These are phyloP conservation scores for Idaea dimidiata DNA, from an alignment of 2,888 invertebrate species.

Conservation along the genomic window DNA sequence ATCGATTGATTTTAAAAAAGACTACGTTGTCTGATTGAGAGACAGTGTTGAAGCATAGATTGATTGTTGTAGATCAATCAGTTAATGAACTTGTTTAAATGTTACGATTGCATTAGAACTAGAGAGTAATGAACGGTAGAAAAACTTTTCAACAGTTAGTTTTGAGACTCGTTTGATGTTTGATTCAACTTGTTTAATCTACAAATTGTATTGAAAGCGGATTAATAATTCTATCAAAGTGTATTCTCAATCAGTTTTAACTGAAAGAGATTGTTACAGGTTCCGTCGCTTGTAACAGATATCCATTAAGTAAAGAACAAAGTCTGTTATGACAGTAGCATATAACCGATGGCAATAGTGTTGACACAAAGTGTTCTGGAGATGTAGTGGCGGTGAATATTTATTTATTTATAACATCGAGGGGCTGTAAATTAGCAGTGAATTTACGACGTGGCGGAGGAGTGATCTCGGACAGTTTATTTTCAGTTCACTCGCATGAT, in stretches of 20 bases:
- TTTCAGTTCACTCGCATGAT: conserved; percentile 71
- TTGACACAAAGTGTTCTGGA: conserved; percentile 63
- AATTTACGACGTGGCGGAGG: conserved; percentile 72
- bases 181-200: neutral
- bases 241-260: neutral
- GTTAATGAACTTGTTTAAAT: neutral
- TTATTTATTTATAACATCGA: conserved; percentile 78
- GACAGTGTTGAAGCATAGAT: conserved; percentile 11
- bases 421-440: conserved; percentile 79
- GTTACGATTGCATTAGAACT: neutral
- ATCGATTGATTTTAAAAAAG: conserved; percentile 28
- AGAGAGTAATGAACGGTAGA: neutral
- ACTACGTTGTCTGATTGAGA: conserved; percentile 18
- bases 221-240: neutral
- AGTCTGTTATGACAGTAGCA: conserved; percentile 74
- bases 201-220: neutral
- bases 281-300: conserved; percentile 16
- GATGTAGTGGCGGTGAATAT: conserved; percentile 67
- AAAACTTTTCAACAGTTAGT: neutral
- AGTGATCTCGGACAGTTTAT: conserved; percentile 71
- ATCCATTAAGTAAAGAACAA: conserved; percentile 58
- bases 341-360: conserved; percentile 57
- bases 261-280: neutral
- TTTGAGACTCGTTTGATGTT: neutral
- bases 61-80: conserved; percentile 5